Evolutionary conservation across 2,113 vertebrate species (phyloP), one percentile per base, ranked within the genome.

Genomic region (Carassius carassius): DNA sequence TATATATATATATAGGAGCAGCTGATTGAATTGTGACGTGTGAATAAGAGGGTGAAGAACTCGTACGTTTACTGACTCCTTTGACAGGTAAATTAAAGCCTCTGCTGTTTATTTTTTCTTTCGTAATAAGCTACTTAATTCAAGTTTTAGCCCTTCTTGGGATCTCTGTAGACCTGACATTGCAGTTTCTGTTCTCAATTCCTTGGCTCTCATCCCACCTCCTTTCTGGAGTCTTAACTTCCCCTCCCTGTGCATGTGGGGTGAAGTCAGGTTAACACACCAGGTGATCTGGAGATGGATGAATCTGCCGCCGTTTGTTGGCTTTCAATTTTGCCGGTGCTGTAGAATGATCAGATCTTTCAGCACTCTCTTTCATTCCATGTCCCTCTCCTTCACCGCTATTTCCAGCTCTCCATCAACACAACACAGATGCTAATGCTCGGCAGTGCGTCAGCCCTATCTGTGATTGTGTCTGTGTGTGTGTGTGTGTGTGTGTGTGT

Each of bases 231-330:
- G 78, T 65, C 37, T 41, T 47, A 81, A 41, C 32, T 78, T 17
- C 5, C 35, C 32, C 84, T 69, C 65, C n/a, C 83, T 44, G 78
- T 69, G 78, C 41, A 49, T 44, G 3, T 13, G 32, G 23, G 77
- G 65, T 83, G 81, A 85, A 88, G 67, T 83, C 58, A 56, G 84
- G 84, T 82, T 56, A 88, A 83, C 81, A 32, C 80, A 83, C 82
- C 47, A 79, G 72, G 74, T 85, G 79, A 82, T 84, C 74, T 32
- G 69, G 81, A 88, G 76, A 85, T 83, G 81, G 84, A 88, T 88
- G 67, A 86, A 80, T 82, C 75, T 67, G 81, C 62, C 32, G 77
- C 60, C 29, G 77, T 83, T 79, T 83, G 65, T 76, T 88, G 69
- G 75, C 49, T 83, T 83, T 86, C 47, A 83, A 83, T 82, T 79